These are phyloP conservation scores for Apis cerana DNA, from an alignment of 1,140 invertebrate genomes.

Conservation along the genomic window DNA sequence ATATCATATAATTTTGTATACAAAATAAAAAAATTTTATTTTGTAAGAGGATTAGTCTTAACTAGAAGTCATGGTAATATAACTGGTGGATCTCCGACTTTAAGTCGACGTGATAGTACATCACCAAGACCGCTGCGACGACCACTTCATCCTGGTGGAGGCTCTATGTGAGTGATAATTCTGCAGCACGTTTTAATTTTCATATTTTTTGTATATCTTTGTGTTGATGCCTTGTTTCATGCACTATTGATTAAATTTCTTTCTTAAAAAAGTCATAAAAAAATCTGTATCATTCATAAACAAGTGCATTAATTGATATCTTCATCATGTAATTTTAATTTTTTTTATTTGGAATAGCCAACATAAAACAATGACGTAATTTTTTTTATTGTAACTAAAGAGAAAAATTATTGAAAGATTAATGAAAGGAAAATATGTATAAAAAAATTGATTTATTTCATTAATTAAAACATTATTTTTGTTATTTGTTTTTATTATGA, in stretches of 20 bases:
- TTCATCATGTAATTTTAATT: slow-evolving; percentile 15
- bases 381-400: neutral
- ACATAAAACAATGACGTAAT: neutral
- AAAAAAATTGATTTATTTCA: slow-evolving; percentile 1
- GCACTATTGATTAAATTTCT: slow-evolving; percentile 68
- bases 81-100: slow-evolving; percentile 74
- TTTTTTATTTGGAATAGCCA: neutral
- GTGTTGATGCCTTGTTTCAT: slow-evolving; percentile 69
- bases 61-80: slow-evolving; percentile 76
- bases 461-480: slow-evolving; percentile 1
- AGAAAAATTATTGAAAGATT: neutral
- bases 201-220: slow-evolving; percentile 73
- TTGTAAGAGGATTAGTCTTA: slow-evolving; percentile 76
- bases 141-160: slow-evolving; percentile 77
- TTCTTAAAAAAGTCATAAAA: slow-evolving; percentile 55
- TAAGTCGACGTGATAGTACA: slow-evolving; percentile 78
- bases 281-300: slow-evolving; percentile 35
- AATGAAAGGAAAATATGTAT: neutral
- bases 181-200: slow-evolving; percentile 74
- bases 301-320: slow-evolving; percentile 54
- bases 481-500: neutral
- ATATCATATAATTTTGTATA: neutral
- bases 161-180: slow-evolving; percentile 80
- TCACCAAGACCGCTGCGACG: slow-evolving; percentile 77
- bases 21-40: slow-evolving; percentile 25